Conservation (phyloP, 2,797 vertebrate species). For the Myotis pilosus region DNA sequence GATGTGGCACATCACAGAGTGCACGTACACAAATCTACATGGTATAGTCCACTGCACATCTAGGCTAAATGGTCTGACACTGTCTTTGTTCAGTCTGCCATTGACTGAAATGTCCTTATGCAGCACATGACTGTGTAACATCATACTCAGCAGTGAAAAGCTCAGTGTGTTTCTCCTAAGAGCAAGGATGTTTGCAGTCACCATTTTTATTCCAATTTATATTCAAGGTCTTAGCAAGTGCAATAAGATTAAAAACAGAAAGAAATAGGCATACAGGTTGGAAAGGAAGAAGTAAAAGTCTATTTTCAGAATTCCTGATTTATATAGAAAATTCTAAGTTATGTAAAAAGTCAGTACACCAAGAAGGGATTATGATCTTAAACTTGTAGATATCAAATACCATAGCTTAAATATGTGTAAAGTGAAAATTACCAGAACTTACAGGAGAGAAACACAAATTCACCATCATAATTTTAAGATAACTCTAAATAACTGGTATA, state of each 20-base stretch:
- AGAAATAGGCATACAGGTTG: not conserved
- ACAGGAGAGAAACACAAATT: not conserved
- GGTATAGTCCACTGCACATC: not conserved
- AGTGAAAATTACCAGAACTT: not conserved
- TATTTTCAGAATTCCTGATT: not conserved
- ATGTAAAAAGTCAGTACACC: not conserved
- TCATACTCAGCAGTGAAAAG: not conserved
- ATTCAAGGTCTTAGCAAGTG: not conserved
- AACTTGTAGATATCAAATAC: not conserved
- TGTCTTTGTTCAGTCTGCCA: rapidly evolving
- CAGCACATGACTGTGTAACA: not conserved
- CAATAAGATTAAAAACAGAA: not conserved
- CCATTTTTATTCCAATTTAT: not conserved
- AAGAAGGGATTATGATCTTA: not conserved
- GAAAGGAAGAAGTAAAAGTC: not conserved
- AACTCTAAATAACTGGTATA: not conserved
- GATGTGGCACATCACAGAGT: not conserved
- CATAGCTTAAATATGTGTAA: not conserved
- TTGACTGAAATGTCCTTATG: not conserved
- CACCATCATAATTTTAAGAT: not conserved
- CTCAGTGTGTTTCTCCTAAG: not conserved
- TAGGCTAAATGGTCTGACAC: not conserved
- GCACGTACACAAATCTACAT: not conserved
- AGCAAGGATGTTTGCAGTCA: not conserved
- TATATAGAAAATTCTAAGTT: not conserved